These are phyloP conservation scores for Omphaloscelis lunosa DNA, from an alignment of 2,888 invertebrate genomes.

Conservation along the genomic window DNA sequence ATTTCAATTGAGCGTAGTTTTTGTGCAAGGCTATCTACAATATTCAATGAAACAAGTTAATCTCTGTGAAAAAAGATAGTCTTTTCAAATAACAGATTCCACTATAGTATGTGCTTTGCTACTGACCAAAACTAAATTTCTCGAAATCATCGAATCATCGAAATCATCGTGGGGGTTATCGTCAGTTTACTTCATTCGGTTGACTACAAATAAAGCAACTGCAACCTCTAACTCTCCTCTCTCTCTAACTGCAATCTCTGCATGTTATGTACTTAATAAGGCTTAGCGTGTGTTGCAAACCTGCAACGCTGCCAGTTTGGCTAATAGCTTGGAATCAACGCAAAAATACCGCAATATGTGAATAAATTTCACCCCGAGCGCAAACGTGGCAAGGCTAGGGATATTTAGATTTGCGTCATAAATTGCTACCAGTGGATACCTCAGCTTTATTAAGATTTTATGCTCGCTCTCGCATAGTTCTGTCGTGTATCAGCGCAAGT, in stretches of 20 bases:
- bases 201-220: neutral
- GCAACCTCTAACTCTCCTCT: no score
- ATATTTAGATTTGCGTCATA: slow-evolving; percentile 68
- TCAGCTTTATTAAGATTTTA: slow-evolving; percentile 74
- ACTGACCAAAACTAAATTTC: neutral
- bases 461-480: slow-evolving; percentile 69
- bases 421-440: slow-evolving; percentile 67
- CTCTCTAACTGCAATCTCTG: neutral
- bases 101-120: neutral
- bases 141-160: no score
- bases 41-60: neutral
- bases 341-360: slow-evolving; percentile 59
- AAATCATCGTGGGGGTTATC: neutral
- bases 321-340: slow-evolving; percentile 53
- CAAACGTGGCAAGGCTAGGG: slow-evolving; percentile 54
- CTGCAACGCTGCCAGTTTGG: slow-evolving; percentile 42
- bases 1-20: neutral
- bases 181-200: neutral
- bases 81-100: neutral
- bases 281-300: slow-evolving; percentile 25
- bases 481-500: slow-evolving; percentile 67
- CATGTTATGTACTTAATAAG: slow-evolving; percentile 7
- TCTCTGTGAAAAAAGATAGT: neutral
- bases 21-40: neutral
- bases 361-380: slow-evolving; percentile 62